phyloP scores from a whole-genome alignment of 2,888 invertebrate species.

The Tipula vernalis region DNA sequence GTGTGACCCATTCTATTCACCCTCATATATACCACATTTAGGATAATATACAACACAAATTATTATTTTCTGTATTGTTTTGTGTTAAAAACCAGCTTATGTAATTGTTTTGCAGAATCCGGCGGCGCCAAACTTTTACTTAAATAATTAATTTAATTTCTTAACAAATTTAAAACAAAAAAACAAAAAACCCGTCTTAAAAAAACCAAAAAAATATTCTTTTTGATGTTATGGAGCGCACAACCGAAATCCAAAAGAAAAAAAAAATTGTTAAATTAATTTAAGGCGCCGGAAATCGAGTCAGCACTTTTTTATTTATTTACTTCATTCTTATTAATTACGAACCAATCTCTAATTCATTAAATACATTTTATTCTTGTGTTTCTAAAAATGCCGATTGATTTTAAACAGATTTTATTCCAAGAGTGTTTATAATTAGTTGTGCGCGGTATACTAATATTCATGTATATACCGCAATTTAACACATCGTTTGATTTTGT shows the following conservation, averaged over 20 bases:
- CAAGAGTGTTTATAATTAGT: neutral
- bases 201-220: neutral
- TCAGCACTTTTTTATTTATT: neutral
- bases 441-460: neutral
- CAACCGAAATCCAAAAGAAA: neutral
- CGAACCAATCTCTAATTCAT: neutral
- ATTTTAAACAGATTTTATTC: neutral
- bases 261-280: neutral
- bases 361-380: neutral
- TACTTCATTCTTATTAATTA: neutral
- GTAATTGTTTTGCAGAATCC: constrained; percentile 9
- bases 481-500: neutral
- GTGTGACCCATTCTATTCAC: neutral
- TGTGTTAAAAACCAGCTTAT: neutral
- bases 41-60: neutral
- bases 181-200: neutral
- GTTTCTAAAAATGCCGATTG: neutral
- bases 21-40: neutral
- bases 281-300: neutral
- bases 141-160: neutral
- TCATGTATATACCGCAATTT: neutral
- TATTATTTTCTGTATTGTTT: neutral
- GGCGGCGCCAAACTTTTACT: constrained; percentile 10
- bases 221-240: neutral
- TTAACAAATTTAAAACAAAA: neutral